Conservation (phyloP, 2,888 invertebrate species). For the Galeruca laticollis region DNA sequence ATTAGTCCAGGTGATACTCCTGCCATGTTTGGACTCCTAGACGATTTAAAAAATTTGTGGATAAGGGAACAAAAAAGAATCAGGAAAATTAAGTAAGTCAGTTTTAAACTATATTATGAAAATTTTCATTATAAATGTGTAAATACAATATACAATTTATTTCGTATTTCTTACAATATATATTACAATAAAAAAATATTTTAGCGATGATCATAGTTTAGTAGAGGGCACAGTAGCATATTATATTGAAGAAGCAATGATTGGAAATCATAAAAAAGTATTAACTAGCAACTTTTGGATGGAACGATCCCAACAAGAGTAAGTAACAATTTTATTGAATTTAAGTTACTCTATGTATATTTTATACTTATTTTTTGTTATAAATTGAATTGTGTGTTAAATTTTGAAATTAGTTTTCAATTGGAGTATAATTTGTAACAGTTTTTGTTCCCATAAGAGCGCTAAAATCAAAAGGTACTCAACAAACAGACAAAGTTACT, state of each 20-base stretch:
- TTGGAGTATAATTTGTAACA: no score
- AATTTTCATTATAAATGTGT: no score
- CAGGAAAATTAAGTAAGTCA: conserved; percentile 48
- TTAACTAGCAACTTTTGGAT: conserved; percentile 62
- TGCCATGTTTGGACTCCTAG: conserved; percentile 49
- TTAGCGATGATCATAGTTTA: conserved; percentile 49
- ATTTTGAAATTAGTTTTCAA: no score
- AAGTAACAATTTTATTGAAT: conserved; percentile 43
- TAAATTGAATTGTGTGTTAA: no score
- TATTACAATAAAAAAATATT: conserved; percentile 35
- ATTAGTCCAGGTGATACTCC: conserved; percentile 51
- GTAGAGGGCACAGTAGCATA: conserved; percentile 48
- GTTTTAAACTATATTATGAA: not conserved
- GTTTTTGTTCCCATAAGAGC: no score
- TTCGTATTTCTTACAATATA: not conserved
- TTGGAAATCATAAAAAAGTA: conserved; percentile 57
- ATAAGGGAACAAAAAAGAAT: conserved; percentile 48
- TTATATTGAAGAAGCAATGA: conserved; percentile 51
- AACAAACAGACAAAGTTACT: no score
- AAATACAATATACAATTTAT: no score
- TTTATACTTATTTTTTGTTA: no score
- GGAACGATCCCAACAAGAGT: conserved; percentile 58
- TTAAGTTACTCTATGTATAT: not conserved
- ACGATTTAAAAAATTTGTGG: conserved; percentile 53
- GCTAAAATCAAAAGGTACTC: no score